Evolutionary conservation across 2,888 invertebrate genomes (phyloP), one percentile per base, ranked within the genome.

Genomic region (Cremastinae sp.): DNA sequence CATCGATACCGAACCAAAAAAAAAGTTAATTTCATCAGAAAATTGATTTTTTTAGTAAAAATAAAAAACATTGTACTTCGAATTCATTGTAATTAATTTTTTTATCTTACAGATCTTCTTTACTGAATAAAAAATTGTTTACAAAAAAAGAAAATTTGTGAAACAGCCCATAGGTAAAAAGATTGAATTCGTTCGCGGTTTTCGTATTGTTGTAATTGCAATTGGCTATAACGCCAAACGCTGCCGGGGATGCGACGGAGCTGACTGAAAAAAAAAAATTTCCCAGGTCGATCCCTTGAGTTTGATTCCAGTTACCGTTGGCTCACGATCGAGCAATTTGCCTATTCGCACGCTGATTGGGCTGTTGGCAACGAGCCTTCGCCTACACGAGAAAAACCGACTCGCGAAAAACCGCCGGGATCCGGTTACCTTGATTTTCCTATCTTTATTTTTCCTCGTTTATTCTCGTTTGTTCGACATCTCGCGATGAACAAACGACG

Each of bases 311-410:
- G 45, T 75, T 45, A 59, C 37, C 65, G 51, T 39, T 47, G 65
- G 72, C 69, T 71, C 75, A 74, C 72, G 80, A 81, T 28, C 78
- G 81, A 78, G 78, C 82, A 81, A 83, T 85, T 86, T 82, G 80
- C 83, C 80, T 83, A 79, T 83, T 84, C 76, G 78, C 78, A 83
- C 80, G 80, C 82, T 82, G 83, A 86, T 86, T 86, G 84, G 83
- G 2, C 81, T 83, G 83, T 79, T 82, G 83, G 80, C 80, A 79
- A 77, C 76, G 76, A 61, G 10, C 65, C 55, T 53, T 59, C 75
- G 68, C 28, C 2, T 3, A 28, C 28, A 28, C 28, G 28, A 28
- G 28, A 2, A 28, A 28, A 5, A 28, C 2, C 28, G 28, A 28
- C 28, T 28, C 28, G 28, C 28, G 28, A 28, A 28, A 53, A 58